A percentile compares a stretch with the other conserved stretches of the same genome.
Evolutionary conservation across 2,113 vertebrate genomes (phyloP).

Genomic region (Pitta sordida): DNA sequence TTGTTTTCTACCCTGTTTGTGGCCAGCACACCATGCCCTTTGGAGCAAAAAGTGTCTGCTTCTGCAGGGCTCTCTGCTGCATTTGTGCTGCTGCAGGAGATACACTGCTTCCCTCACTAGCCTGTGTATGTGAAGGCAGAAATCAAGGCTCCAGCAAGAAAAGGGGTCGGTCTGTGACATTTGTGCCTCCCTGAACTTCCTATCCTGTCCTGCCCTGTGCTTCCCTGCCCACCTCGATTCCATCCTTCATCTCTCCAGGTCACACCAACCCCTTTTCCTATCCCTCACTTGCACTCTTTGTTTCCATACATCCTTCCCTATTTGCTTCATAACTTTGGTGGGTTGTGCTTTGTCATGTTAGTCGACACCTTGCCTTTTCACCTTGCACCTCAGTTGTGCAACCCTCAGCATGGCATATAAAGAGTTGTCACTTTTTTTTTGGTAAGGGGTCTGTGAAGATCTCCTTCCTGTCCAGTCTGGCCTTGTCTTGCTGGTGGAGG

Average conservation of each 20-base stretch:
- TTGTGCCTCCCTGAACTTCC: neutral
- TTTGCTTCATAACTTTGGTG: neutral
- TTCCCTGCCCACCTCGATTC: neutral
- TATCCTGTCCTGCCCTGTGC: neutral
- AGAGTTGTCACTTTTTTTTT: neutral
- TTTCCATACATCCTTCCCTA: neutral
- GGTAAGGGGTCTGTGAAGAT: neutral
- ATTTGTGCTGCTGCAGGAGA: neutral
- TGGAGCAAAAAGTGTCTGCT: neutral
- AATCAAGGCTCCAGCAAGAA: neutral
- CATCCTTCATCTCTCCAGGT: neutral
- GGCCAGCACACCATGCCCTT: neutral
- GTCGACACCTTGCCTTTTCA: neutral
- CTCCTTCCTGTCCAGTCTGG: neutral
- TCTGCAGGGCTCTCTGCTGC: neutral
- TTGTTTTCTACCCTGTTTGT: neutral
- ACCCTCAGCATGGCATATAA: neutral
- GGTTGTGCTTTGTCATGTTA: neutral
- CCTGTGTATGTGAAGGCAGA: rapidly evolving
- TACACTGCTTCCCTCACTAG: neutral
- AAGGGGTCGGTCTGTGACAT: rapidly evolving
- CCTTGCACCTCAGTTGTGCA: neutral
- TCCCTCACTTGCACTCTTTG: neutral
- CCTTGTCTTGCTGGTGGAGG: neutral
- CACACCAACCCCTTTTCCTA: neutral